phyloP scores from a whole-genome alignment of 2,113 vertebrate species.

The Nothocercus julius region DNA sequence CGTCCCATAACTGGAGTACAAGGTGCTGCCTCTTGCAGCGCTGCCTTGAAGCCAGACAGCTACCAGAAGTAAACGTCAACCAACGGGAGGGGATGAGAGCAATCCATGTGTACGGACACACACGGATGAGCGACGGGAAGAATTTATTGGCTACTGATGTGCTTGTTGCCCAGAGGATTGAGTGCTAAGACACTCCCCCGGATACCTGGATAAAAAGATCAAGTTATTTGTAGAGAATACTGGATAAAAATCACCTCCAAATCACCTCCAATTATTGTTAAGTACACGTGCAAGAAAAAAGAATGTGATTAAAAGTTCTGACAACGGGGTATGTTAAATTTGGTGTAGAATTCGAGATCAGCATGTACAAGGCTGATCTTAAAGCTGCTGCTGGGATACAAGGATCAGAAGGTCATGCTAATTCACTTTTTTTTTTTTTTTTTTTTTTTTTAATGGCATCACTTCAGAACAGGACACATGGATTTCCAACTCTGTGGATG shows the following conservation, averaged over 20 bases:
- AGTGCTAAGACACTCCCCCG: background rate
- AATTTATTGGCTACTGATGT: background rate
- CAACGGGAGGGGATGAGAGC: no score
- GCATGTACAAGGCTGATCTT: background rate
- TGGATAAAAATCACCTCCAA: background rate
- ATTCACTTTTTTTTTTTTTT: background rate
- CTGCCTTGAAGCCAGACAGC: background rate
- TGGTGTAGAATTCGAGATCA: constrained; percentile 8
- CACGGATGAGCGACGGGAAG: background rate
- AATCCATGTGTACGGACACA: background rate
- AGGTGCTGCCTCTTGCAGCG: background rate
- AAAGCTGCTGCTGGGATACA: background rate
- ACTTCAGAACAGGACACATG: background rate
- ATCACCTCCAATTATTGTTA: background rate
- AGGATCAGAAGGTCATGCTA: background rate
- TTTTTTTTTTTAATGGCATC: background rate
- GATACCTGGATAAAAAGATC: background rate
- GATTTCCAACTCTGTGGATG: background rate
- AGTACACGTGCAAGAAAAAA: background rate
- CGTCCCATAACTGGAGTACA: background rate
- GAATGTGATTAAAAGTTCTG: background rate
- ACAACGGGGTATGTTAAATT: background rate
- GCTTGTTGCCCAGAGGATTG: background rate
- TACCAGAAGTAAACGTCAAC: no score
- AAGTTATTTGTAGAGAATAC: background rate